Evolutionary conservation across 2,113 vertebrate genomes (phyloP), one percentile per base, ranked within the genome.

Genomic region (Phaethon lepturus): DNA sequence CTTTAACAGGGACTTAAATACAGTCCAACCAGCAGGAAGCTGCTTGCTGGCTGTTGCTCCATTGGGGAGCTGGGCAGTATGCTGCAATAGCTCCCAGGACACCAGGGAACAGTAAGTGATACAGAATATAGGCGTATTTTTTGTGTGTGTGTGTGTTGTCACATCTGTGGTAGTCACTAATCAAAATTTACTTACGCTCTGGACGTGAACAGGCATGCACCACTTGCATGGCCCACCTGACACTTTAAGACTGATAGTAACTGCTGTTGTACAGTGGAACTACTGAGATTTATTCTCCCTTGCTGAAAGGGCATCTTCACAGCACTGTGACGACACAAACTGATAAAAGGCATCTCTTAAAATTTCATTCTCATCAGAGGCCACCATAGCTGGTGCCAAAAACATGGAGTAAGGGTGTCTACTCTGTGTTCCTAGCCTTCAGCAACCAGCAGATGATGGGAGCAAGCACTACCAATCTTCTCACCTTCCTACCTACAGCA

Each of bases 301-400:
- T 31, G 22, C 29, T 29, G 23, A 77, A 78, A n/a, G 28, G 20
- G 19, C 50, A 42, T 13, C 76, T 42, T 82, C 78, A n/a, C 26
- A 86, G 50, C 26, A 53, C 29, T 2, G 2, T 6, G 29, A 47
- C 2, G 3, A 35, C 14, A 53, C n/a, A 45, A 18, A 19, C n/a
- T 22, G 42, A 31, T 11, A n/a, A 55, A 91, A 79, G 4, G 3
- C 8, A 72, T 6, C 17, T 29, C 60, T 31, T 25, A 42, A 50
- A 22, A 55, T 7, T 11, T 4, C 0, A 2, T 17, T 82, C 26
- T 47, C 20, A 66, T 2, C 33, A 24, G 13, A 0, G 2, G 50
- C 68, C 68, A 66, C 77, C 64, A 44, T 0, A 11, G 26, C 58
- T 50, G 38, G 12, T 24, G 10, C 49, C 49, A 49, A 67, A 72